Percentiles rank a stretch among this genome's conserved stretches.
Evolutionary conservation across 2,888 invertebrate species (phyloP).

Genomic region (Creontiades dilutus): DNA sequence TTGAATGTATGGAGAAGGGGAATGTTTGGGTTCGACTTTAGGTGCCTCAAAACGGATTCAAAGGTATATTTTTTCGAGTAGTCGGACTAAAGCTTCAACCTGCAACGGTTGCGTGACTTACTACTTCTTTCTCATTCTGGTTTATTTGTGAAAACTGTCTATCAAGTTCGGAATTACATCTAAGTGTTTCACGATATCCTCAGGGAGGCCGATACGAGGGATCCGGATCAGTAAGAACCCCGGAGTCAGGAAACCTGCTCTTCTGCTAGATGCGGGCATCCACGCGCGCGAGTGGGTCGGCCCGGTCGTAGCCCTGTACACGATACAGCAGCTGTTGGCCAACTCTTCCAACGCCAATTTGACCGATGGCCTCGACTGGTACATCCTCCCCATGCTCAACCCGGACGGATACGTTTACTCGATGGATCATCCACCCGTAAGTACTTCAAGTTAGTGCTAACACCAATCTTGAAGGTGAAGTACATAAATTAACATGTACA

Average conservation of each 20-base stretch:
- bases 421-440: slow-evolving; percentile 80
- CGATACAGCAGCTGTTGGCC: slow-evolving; percentile 84
- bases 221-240: slow-evolving; percentile 64
- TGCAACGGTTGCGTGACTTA: too few species aligned
- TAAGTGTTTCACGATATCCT: not conserved
- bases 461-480: too few species aligned
- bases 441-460: not conserved
- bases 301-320: slow-evolving; percentile 87
- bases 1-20: too few species aligned
- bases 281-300: slow-evolving; percentile 95
- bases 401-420: slow-evolving; percentile 94
- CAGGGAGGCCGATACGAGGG: slow-evolving; percentile 75
- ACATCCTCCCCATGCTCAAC: slow-evolving; percentile 79
- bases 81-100: too few species aligned
- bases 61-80: too few species aligned
- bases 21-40: too few species aligned
- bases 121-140: too few species aligned
- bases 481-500: too few species aligned
- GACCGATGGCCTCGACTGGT: slow-evolving; percentile 80
- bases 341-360: slow-evolving; percentile 83
- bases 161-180: too few species aligned
- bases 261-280: slow-evolving; percentile 79
- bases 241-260: slow-evolving; percentile 52
- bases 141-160: too few species aligned
- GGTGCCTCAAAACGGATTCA: too few species aligned